Evolutionary conservation across 2,888 invertebrate species (phyloP).

Genomic region (Bellardia pandia): DNA sequence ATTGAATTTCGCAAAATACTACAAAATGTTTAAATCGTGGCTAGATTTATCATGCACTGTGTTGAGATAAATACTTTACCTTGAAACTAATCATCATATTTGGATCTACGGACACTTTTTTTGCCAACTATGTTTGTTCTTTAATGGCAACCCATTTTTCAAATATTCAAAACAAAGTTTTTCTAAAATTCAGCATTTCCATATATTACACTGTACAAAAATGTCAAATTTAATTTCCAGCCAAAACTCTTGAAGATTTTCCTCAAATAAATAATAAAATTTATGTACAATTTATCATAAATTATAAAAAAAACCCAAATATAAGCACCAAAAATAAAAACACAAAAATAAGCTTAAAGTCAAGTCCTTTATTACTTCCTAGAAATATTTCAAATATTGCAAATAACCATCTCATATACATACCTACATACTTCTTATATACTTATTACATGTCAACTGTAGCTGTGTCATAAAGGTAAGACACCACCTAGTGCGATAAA

Average conservation of each 20-base stretch:
- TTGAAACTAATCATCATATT: no score
- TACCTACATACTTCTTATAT: not conserved
- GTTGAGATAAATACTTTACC: no score
- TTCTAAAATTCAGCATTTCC: no score
- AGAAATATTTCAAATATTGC: not conserved
- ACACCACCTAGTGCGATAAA: conserved; percentile 50
- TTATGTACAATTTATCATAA: conserved; percentile 26
- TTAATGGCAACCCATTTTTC: no score
- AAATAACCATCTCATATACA: not conserved
- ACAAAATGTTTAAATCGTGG: no score
- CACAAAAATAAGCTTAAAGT: conserved; percentile 19
- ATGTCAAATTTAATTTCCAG: no score
- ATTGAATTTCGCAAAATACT: no score
- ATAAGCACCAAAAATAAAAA: not conserved
- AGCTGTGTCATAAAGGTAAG: not conserved
- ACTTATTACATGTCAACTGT: not conserved
- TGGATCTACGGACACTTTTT: no score
- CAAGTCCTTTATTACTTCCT: conserved; percentile 26
- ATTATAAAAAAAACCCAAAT: not conserved
- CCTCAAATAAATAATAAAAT: not conserved
- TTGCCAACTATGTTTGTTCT: no score
- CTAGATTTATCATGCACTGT: no score
- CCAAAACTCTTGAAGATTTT: not conserved
- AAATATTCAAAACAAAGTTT: no score
- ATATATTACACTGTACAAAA: no score